A percentile compares a stretch with the other conserved stretches of the same genome.
Evolutionary conservation across 2,113 vertebrate species (phyloP).

Genomic region (Vidua chalybeata): DNA sequence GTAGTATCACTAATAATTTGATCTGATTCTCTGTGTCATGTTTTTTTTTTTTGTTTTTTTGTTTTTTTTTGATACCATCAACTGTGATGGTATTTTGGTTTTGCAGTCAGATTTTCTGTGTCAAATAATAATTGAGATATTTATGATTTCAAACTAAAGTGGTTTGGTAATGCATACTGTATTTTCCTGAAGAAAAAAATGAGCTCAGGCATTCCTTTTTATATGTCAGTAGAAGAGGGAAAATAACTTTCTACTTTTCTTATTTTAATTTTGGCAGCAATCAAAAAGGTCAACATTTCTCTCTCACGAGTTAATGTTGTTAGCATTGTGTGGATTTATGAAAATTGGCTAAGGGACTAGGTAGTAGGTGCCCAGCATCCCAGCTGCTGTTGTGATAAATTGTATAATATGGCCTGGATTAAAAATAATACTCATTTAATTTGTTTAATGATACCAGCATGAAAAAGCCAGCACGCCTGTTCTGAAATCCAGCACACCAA

Average conservation of each 20-base stretch:
- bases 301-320: conserved; percentile 72
- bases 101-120: neutral
- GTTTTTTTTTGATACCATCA: neutral
- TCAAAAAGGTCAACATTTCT: conserved; percentile 75
- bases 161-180: neutral
- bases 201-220: neutral
- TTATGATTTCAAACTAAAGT: neutral
- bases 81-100: neutral
- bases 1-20: neutral
- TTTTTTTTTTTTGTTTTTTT: neutral
- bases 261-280: conserved; percentile 69
- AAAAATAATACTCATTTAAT: conserved; percentile 83
- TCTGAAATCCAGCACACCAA: conserved; percentile 93
- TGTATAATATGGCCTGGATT: conserved; percentile 77
- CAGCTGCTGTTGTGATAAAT: conserved; percentile 82
- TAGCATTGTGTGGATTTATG: conserved; percentile 76
- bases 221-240: conserved; percentile 12
- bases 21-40: neutral
- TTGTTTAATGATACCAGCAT: conserved; percentile 86
- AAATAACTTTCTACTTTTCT: conserved; percentile 31
- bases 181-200: conserved; percentile 21
- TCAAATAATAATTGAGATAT: neutral
- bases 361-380: conserved; percentile 71
- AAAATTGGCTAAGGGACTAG: conserved; percentile 72
- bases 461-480: conserved; percentile 94